phyloP scores from a whole-genome alignment of 2,797 vertebrate species.

The Oreochromis mossambicus region DNA sequence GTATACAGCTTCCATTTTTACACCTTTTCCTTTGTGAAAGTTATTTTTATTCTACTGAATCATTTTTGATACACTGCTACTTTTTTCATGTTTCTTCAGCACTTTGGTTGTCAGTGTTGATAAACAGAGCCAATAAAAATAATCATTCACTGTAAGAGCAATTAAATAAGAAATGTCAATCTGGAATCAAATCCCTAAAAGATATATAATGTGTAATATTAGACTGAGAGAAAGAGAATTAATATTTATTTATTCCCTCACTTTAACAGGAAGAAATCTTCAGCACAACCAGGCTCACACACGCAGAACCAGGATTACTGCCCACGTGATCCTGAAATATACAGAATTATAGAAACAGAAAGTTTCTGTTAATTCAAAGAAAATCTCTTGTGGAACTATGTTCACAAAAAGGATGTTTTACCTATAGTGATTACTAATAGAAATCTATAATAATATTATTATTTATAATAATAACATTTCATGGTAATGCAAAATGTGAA shows the following conservation, averaged over 20 bases:
- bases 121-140: background rate
- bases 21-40: background rate
- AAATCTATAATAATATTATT: background rate
- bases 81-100: background rate
- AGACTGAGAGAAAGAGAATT: background rate
- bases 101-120: background rate
- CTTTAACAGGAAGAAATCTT: background rate
- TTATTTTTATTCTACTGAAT: background rate
- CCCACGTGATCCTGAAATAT: fast-evolving
- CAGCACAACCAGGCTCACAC: background rate
- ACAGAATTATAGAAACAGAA: background rate
- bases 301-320: fast-evolving
- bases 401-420: background rate
- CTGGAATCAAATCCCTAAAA: background rate
- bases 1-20: background rate
- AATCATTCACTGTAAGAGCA: background rate
- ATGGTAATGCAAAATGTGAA: background rate
- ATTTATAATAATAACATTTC: fast-evolving
- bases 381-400: background rate
- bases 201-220: background rate
- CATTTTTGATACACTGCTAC: background rate
- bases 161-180: background rate
- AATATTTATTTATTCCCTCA: background rate
- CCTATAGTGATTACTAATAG: background rate
- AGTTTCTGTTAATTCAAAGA: background rate